Base-by-base conservation (phyloP, 2,888 invertebrate genomes). In the Choreutis nemorana region DNA sequence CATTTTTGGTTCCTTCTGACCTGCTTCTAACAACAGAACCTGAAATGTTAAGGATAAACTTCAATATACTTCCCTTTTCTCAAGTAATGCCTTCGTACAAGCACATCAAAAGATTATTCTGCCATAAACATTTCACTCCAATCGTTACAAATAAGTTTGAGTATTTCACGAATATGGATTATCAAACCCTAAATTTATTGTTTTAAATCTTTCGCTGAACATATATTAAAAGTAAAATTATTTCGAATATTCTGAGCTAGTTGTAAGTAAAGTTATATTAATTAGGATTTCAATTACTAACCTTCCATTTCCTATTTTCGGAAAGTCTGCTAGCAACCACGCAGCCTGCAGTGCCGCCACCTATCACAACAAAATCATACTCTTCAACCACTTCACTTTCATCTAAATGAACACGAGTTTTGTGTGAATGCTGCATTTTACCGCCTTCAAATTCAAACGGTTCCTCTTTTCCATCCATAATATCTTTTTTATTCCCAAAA, bases 261-360 rank as follows among this genome's bases (percentile, higher is more conserved):
- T n/a, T n/a, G n/a, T n/a, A n/a, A n/a, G n/a, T n/a, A n/a, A n/a
- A n/a, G n/a, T n/a, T n/a, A n/a, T n/a, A n/a, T n/a, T n/a, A n/a
- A n/a, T n/a, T n/a, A 28, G 11, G 11, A 8, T 18, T 28, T 5
- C n/a, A n/a, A 23, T n/a, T 7, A 29, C 12, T 35, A 44, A 73
- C 77, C 62, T 55, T 75, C 77, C 77, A 77, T 40, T 65, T 68
- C 13, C 52, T 56, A 23, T 77, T 77, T 36, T 77, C 77, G 1
- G 77, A 72, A 5, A 77, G 41, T 13, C 78, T 50, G 40, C 77
- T 77, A 2, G 77, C 75, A 1, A 77, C 37, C 10, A 75, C 77
- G 29, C 73, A 70, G 3, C 77, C 77, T 0, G 78, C 77, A 0
- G 77, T 77, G 0, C 77, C 77, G 2, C 73, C 77, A 0, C 77